Base-by-base conservation (phyloP, 2,888 invertebrate genomes). In the Xylocampa areola region DNA sequence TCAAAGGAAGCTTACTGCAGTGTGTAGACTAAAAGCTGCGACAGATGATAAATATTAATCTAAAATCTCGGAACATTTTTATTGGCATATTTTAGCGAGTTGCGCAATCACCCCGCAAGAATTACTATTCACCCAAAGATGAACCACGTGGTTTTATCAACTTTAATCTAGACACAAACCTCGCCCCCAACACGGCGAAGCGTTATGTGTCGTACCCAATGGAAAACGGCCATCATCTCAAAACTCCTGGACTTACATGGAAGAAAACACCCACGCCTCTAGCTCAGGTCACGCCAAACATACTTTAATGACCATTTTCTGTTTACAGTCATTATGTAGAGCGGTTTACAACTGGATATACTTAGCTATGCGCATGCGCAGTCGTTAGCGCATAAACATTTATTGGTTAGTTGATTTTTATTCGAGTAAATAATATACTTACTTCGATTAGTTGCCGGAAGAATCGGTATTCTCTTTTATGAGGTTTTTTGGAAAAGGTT, bases 261-360 rank as follows among this genome's bases (percentile, higher is more conserved):
- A 67, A 70, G 63, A 41, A 17, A 57, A 63, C 76, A 65, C 69
- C 73, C 69, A 71, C 70, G 74, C 73, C 55, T 59, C 58, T 48
- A 50, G 53, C 44, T 33, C 52, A 25, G 72, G 65, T 68, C 75
- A 77, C 72, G 67, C 68, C 75, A 80, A 79, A 65, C 72, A 74
- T 68, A 71, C 49, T 63, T 54, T 77, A 73, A 80, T 72, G 63
- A 67, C 68, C 50, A 59, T 52, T 59, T 66, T 53, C 19, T 69
- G 68, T 67, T 68, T 61, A 53, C 60, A 37, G 53, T 60, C 60
- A 68, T 70, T 67, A 73, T 49, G 41, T 35, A 45, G 4, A 30
- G 36, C 47, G 48, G 43, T 45, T 70, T 52, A 52, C 51, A 37
- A 14, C 44, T 68, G 33, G 11, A 13, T 17, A 43, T 33, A 21